Evolutionary conservation across 2,888 invertebrate genomes (phyloP).

Genomic region (Pinctada fucata): DNA sequence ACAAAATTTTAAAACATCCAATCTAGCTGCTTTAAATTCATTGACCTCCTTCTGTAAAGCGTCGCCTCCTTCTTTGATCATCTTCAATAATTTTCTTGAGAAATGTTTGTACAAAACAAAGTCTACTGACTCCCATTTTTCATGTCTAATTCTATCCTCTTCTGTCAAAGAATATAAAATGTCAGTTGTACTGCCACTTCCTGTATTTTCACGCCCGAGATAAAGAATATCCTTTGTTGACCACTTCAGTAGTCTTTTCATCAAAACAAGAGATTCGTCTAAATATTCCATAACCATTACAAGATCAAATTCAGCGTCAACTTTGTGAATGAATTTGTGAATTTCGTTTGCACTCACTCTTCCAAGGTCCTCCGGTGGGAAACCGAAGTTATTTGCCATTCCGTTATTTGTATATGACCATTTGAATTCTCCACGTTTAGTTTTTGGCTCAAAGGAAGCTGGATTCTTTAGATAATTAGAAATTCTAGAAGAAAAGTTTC

Average conservation of each 20-base stretch:
- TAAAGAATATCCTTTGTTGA: conserved; percentile 71
- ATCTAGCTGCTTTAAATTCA: conserved; percentile 24
- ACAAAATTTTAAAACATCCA: conserved; percentile 29
- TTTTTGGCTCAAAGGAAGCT: too few relatives aligned
- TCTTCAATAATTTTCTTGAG: conserved; percentile 50
- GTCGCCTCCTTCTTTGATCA: conserved; percentile 35
- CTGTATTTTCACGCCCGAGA: conserved; percentile 53
- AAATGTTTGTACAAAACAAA: conserved; percentile 56
- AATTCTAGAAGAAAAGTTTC: too few relatives aligned
- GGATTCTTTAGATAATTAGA: too few relatives aligned
- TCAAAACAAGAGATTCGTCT: conserved; percentile 72
- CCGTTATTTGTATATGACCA: too few relatives aligned
- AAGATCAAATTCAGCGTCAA: conserved; percentile 67
- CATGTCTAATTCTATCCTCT: conserved; percentile 15
- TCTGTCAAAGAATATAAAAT: not conserved
- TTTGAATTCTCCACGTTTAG: too few relatives aligned
- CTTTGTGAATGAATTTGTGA: conserved; percentile 53
- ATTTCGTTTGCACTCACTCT: too few relatives aligned
- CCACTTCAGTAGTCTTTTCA: conserved; percentile 74
- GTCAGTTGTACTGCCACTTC: conserved; percentile 36
- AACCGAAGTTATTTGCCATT: too few relatives aligned
- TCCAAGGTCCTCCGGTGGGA: too few relatives aligned
- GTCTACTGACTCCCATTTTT: conserved; percentile 32
- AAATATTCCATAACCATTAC: conserved; percentile 75
- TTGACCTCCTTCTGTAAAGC: conserved; percentile 45